These are phyloP conservation scores for Melipona beecheii DNA, from an alignment of 2,888 invertebrate genomes.

Conservation along the genomic window DNA sequence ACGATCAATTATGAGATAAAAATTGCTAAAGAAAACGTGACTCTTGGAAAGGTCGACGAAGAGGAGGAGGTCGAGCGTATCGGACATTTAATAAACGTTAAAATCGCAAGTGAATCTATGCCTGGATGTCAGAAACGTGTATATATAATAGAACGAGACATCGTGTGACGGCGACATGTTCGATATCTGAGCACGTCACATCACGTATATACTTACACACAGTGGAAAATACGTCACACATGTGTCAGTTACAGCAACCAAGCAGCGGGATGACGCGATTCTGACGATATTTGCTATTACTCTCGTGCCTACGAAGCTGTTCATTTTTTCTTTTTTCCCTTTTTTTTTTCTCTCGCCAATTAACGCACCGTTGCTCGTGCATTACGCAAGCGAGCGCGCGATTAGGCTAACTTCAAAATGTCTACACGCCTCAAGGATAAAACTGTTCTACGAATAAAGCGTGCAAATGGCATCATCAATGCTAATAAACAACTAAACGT, in stretches of 20 bases:
- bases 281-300: slow-evolving; percentile 26
- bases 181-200: slow-evolving; percentile 53
- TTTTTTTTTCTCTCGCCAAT: background rate
- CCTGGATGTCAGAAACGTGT: slow-evolving; percentile 22
- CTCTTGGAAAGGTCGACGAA: background rate
- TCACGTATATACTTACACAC: slow-evolving; percentile 6
- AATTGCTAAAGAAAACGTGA: too few relatives aligned
- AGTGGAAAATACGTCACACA: slow-evolving; percentile 46
- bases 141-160: slow-evolving; percentile 35
- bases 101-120: slow-evolving; percentile 14
- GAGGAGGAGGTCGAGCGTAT: background rate
- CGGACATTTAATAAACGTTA: background rate
- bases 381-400: slow-evolving; percentile 10
- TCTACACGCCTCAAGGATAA: slow-evolving; percentile 20
- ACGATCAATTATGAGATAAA: too few relatives aligned
- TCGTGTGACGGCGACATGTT: slow-evolving; percentile 46
- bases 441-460: slow-evolving; percentile 19
- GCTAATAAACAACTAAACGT: slow-evolving; percentile 37
- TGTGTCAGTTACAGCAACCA: slow-evolving; percentile 48
- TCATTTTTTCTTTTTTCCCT: background rate
- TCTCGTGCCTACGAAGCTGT: background rate
- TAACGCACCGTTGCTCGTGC: background rate
- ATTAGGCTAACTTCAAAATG: slow-evolving; percentile 20
- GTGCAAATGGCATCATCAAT: slow-evolving; percentile 47
- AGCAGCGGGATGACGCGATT: slow-evolving; percentile 31